These are phyloP conservation scores for Melitaea cinxia DNA, from an alignment of 1,140 invertebrate species.

Conservation along the genomic window DNA sequence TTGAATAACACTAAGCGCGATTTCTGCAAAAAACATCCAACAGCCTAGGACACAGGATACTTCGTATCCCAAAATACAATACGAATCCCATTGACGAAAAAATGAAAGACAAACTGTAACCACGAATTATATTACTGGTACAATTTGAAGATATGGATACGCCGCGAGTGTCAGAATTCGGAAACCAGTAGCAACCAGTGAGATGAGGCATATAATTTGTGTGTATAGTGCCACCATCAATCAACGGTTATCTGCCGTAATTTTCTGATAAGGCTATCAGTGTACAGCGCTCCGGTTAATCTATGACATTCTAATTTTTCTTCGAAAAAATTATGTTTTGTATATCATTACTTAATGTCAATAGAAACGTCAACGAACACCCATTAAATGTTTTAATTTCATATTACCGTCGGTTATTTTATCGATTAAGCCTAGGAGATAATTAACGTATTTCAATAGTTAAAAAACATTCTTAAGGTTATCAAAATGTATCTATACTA, in stretches of 20 bases:
- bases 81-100: no score
- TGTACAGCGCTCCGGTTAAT: constrained; percentile 2
- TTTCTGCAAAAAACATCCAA: no score
- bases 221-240: constrained; percentile 42
- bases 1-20: no score
- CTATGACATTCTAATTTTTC: constrained; percentile 2
- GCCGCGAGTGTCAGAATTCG: neutral
- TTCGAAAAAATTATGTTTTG: constrained; percentile 8
- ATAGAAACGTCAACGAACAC: neutral
- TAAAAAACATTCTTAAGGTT: neutral
- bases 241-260: constrained; percentile 45
- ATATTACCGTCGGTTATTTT: neutral
- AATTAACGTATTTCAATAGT: no score
- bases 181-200: constrained; percentile 29
- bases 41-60: no score
- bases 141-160: no score
- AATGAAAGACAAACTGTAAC: no score
- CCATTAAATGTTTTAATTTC: no score
- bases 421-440: no score
- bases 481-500: no score
- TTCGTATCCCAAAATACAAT: no score
- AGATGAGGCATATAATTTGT: constrained; percentile 37
- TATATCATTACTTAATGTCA: constrained; percentile 2
- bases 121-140: no score
- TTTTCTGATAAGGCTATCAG: constrained; percentile 45